A percentile compares a stretch with the other conserved stretches of the same genome.
phyloP scores from a whole-genome alignment of 2,888 invertebrate genomes.

The Epistrophella euchroma region DNA sequence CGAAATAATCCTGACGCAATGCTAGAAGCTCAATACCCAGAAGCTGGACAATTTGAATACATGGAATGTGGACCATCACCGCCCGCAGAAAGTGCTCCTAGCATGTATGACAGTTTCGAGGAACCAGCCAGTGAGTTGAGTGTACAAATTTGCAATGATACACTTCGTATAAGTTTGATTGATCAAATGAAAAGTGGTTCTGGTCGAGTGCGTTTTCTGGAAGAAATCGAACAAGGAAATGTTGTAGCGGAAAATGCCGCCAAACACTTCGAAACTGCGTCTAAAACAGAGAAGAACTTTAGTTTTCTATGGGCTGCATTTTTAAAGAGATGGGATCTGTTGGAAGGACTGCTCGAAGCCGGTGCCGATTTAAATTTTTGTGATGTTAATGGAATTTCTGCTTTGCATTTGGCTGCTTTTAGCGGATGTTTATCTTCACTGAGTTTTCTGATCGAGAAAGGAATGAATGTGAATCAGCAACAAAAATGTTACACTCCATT shows the following conservation, averaged over 20 bases:
- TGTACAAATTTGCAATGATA: slow-evolving; percentile 90
- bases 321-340: slow-evolving; percentile 88
- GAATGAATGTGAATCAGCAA: slow-evolving; percentile 88
- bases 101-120: slow-evolving; percentile 92
- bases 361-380: slow-evolving; percentile 89
- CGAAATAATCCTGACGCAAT: slow-evolving; percentile 85
- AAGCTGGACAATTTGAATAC: slow-evolving; percentile 88
- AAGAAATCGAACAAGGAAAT: slow-evolving; percentile 89
- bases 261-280: slow-evolving; percentile 85
- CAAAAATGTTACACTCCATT: slow-evolving; percentile 91
- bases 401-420: slow-evolving; percentile 91
- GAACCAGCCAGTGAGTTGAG: slow-evolving; percentile 89
- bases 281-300: slow-evolving; percentile 89
- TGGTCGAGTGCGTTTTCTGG: slow-evolving; percentile 88
- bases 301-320: slow-evolving; percentile 91
- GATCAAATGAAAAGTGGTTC: slow-evolving; percentile 90
- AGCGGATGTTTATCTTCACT: slow-evolving; percentile 90
- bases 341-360: slow-evolving; percentile 87
- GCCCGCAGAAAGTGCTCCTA: slow-evolving; percentile 91
- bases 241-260: slow-evolving; percentile 86
- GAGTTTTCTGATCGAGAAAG: slow-evolving; percentile 88
- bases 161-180: slow-evolving; percentile 89
- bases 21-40: slow-evolving; percentile 88
- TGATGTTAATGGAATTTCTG: slow-evolving; percentile 90
- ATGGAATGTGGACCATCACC: slow-evolving; percentile 92